Evolutionary conservation across 2,797 vertebrate species (phyloP), one percentile per base, ranked within the genome.

Genomic region (Sebastes ruberrimus): DNA sequence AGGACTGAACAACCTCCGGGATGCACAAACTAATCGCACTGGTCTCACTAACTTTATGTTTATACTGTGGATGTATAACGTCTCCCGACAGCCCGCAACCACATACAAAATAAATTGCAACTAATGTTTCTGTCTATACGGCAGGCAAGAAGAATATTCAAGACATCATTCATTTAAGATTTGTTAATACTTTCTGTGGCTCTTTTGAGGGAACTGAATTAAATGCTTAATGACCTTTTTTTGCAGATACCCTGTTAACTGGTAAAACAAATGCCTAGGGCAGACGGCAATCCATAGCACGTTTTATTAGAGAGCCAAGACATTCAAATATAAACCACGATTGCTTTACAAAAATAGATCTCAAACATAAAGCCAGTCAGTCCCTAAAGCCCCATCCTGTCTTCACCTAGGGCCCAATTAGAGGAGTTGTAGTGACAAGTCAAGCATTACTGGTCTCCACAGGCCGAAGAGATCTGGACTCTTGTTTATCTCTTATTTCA

Each of bases 371-470:
- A 88, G 67, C 85, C 80, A 86, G 83, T 78, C 82, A 80, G 81
- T 89, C 83, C 88, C 95, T 81, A 82, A 92, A 86, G 89, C 80
- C 90, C 91, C 64, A 86, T 90, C 85, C 66, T 64, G 81, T 82
- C 81, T 83, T 95, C 92, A 94, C 88, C 89, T 83, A 91, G 86
- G 89, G 95, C 80, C 97, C 95, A 97, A 97, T 97, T 97, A 97
- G 95, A 93, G 88, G 77, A 86, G 89, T 67, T 77, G 52, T 0
- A 90, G 93, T 96, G 96, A 96, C 95, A 96, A 95, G 92, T 95
- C 90, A 86, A 88, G 88, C 80, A 90, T 93, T 85, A 91, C 94
- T 76, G 79, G 84, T 83, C 85, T 92, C 89, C 65, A 82, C 92
- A 91, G 90, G 92, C 93, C 82, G 60, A 90, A 89, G 71, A 89